phyloP scores from a whole-genome alignment of 2,797 vertebrate genomes.

The Enteromius anoplus region DNA sequence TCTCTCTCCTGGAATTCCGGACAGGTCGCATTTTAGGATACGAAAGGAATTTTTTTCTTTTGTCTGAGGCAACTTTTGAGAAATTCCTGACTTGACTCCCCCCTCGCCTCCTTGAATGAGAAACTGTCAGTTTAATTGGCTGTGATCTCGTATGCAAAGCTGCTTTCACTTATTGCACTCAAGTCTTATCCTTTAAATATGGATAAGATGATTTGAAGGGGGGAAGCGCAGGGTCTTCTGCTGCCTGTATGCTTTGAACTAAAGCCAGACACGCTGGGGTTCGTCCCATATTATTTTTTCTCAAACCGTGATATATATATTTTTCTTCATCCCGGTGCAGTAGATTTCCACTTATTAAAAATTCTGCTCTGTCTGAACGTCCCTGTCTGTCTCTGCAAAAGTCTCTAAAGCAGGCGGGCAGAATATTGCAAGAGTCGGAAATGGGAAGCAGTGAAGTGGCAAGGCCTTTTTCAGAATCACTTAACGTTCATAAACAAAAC shows the following conservation, averaged over 20 bases:
- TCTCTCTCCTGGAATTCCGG: background rate
- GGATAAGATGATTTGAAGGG: slow-evolving; percentile 61
- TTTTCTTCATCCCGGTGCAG: slow-evolving; percentile 38
- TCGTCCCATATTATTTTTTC: slow-evolving; percentile 45
- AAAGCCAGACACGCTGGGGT: slow-evolving; percentile 61
- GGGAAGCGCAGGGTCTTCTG: slow-evolving; percentile 38
- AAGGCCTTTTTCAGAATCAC: slow-evolving; percentile 62
- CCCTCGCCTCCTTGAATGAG: slow-evolving; percentile 43
- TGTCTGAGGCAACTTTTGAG: slow-evolving; percentile 49
- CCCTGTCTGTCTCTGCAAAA: slow-evolving; percentile 38
- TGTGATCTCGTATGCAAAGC: slow-evolving; percentile 66
- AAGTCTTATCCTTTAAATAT: slow-evolving; percentile 70
- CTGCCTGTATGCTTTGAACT: slow-evolving; percentile 59
- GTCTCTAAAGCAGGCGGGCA: slow-evolving; percentile 36
- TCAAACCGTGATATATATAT: slow-evolving; percentile 40
- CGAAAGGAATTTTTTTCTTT: slow-evolving; percentile 35
- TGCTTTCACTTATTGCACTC: slow-evolving; percentile 65
- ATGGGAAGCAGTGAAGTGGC: slow-evolving; percentile 36
- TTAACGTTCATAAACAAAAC: slow-evolving; percentile 64
- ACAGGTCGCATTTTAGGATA: slow-evolving; percentile 36
- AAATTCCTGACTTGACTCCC: slow-evolving; percentile 50
- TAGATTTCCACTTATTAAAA: slow-evolving; percentile 58
- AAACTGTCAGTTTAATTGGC: slow-evolving; percentile 65
- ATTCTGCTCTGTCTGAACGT: slow-evolving; percentile 53
- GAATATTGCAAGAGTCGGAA: slow-evolving; percentile 33